These are phyloP conservation scores for Gorsachius goisagi DNA, from an alignment of 2,113 vertebrate genomes.

Conservation along the genomic window DNA sequence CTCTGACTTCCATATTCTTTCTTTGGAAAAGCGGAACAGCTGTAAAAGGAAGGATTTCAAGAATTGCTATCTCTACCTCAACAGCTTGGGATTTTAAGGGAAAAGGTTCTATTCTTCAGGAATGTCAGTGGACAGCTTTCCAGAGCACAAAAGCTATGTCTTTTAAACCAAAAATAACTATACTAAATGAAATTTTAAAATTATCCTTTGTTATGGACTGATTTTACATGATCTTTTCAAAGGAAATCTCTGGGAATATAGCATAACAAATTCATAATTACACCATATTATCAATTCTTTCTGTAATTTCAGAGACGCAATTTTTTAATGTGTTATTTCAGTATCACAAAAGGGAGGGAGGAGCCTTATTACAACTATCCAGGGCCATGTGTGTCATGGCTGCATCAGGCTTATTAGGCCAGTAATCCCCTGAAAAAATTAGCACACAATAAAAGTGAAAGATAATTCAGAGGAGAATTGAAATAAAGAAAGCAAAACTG, in stretches of 20 bases:
- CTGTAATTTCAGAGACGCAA: not conserved
- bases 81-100: not conserved
- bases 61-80: not conserved
- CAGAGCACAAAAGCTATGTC: not conserved
- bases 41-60: not conserved
- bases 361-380: not conserved
- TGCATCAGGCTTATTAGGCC: not conserved
- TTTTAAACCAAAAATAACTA: not conserved
- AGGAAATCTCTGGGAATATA: not conserved
- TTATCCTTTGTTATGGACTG: not conserved
- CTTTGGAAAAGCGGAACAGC: not conserved
- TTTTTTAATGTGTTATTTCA: not conserved
- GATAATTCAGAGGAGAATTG: not conserved
- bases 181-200: not conserved
- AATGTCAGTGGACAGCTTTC: not conserved
- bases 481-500: not conserved
- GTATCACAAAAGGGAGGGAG: not conserved
- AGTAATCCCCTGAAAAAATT: conserved; percentile 19
- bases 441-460: not conserved
- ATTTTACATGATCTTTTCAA: not conserved
- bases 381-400: not conserved
- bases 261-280: not conserved
- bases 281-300: not conserved
- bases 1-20: not conserved
- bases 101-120: not conserved